These are phyloP conservation scores for Ciconia nigra DNA, from an alignment of 2,797 vertebrate genomes.

Conservation along the genomic window DNA sequence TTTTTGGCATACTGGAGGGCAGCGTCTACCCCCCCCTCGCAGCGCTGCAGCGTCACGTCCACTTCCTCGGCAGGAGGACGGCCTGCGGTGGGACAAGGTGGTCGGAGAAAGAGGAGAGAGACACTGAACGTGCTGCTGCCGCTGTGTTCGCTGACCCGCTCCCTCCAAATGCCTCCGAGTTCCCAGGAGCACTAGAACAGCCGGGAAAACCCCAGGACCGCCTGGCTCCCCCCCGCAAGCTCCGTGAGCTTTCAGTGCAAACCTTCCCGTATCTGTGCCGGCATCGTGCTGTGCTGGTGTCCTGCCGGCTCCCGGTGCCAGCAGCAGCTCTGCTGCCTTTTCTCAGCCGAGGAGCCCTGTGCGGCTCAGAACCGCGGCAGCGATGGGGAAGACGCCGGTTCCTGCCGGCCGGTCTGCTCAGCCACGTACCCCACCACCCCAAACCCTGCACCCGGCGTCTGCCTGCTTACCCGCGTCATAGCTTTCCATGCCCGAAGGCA, in stretches of 20 bases:
- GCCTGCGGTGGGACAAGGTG: neutral
- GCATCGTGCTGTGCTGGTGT: neutral
- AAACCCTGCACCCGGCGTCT: neutral
- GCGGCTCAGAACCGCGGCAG: fast-evolving
- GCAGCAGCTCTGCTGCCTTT: neutral
- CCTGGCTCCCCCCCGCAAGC: neutral
- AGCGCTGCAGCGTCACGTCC: slow-evolving; percentile 89
- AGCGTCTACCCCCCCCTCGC: slow-evolving; percentile 89
- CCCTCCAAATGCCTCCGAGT: neutral
- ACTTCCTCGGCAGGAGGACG: slow-evolving; percentile 78
- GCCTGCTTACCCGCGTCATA: slow-evolving; percentile 51
- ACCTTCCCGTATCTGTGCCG: fast-evolving
- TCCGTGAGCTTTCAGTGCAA: neutral
- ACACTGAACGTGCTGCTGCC: fast-evolving
- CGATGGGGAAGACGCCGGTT: fast-evolving
- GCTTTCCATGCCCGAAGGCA: slow-evolving; percentile 68
- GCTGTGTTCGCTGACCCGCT: fast-evolving
- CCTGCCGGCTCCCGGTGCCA: neutral
- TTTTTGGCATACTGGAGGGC: slow-evolving; percentile 90
- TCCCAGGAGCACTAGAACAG: neutral
- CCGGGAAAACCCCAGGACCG: neutral
- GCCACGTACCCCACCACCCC: neutral
- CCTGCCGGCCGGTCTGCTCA: fast-evolving
- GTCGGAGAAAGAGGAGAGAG: neutral
- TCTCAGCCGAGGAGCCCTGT: neutral